Conservation (phyloP, 2,113 vertebrate species). For the Proterorhinus semilunaris region DNA sequence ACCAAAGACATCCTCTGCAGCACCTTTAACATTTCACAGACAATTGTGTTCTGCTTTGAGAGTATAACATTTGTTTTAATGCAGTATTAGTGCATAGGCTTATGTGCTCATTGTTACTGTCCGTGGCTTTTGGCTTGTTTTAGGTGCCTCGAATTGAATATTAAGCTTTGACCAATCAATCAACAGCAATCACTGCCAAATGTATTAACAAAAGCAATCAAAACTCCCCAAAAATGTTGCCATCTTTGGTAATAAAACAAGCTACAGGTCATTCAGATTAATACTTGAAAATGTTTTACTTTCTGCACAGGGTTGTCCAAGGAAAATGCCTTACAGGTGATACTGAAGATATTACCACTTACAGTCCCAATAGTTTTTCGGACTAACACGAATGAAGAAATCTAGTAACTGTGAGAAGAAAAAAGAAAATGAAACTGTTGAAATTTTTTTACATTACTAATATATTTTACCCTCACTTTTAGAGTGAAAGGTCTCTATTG, state of each 20-base stretch:
- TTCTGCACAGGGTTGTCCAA: conserved; percentile 71
- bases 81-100: neutral
- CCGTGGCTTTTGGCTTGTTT: neutral
- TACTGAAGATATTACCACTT: conserved; percentile 37
- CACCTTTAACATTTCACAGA: conserved; percentile 34
- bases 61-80: neutral
- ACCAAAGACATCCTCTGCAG: conserved; percentile 62
- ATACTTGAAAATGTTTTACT: conserved; percentile 66
- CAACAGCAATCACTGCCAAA: conserved; percentile 5
- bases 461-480: conserved; percentile 72
- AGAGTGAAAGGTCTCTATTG: conserved; percentile 53
- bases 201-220: conserved; percentile 3
- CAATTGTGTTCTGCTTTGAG: conserved; percentile 21
- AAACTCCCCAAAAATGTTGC: neutral
- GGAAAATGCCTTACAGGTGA: conserved; percentile 66
- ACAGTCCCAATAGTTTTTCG: conserved; percentile 25
- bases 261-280: conserved; percentile 28
- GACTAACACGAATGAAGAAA: conserved; percentile 62
- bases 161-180: conserved; percentile 1
- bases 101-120: neutral
- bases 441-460: conserved; percentile 80
- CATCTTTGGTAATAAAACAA: conserved; percentile 11
- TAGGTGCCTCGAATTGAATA: neutral
- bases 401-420: conserved; percentile 37
- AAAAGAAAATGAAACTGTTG: conserved; percentile 53